These are phyloP conservation scores for Schrankia costaestrigalis DNA, from an alignment of 2,888 invertebrate species.

Conservation along the genomic window DNA sequence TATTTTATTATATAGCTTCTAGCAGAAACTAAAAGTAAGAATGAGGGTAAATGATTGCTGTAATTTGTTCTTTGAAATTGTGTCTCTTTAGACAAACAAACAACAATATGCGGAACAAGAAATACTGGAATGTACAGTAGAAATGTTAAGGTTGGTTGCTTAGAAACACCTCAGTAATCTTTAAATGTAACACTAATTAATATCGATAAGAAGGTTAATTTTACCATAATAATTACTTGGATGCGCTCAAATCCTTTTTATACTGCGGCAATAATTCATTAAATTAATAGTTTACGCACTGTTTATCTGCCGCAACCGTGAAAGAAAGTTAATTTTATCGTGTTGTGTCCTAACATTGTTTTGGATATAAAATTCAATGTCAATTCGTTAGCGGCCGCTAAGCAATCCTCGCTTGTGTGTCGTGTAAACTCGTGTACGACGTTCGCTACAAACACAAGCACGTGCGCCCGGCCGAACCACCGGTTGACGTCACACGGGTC, in stretches of 20 bases:
- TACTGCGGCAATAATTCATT: constrained; percentile 20
- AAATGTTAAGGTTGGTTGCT: constrained; percentile 76
- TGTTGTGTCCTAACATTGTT: constrained; percentile 18
- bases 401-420: constrained; percentile 61
- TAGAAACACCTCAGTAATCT: constrained; percentile 72
- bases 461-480: constrained; percentile 68
- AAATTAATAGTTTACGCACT: constrained; percentile 13
- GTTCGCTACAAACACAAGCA: constrained; percentile 76
- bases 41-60: no score
- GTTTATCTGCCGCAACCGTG: no score
- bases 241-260: no score
- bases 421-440: constrained; percentile 60
- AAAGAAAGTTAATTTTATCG: not conserved
- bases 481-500: constrained; percentile 66
- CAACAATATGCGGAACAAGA: no score
- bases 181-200: constrained; percentile 35
- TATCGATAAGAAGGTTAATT: constrained; percentile 9
- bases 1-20: no score
- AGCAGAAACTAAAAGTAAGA: no score
- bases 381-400: constrained; percentile 49
- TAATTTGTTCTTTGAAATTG: no score
- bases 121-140: constrained; percentile 71
- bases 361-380: constrained; percentile 47
- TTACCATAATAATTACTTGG: no score
- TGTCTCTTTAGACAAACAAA: no score